phyloP scores from a whole-genome alignment of 2,888 invertebrate genomes.

The Anoplius nigerrimus region DNA sequence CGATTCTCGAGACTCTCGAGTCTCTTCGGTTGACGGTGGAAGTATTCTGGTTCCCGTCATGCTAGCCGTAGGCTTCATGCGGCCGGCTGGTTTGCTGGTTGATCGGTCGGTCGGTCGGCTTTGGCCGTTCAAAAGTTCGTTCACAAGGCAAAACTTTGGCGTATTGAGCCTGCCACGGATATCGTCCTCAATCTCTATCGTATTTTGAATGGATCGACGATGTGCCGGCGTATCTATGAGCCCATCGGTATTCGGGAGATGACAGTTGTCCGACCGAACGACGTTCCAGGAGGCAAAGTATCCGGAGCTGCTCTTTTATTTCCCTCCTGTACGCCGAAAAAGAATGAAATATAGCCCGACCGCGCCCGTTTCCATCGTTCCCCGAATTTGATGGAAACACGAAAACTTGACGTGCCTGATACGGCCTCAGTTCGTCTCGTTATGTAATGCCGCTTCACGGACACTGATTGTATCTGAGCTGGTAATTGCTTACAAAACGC shows the following conservation, averaged over 20 bases:
- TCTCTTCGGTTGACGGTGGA: slow-evolving; percentile 57
- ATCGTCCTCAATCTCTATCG: slow-evolving; percentile 28
- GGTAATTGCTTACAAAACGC: no score
- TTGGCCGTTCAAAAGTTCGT: slow-evolving; percentile 47
- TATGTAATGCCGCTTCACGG: not conserved
- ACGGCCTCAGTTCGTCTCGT: not conserved
- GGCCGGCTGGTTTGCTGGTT: slow-evolving; percentile 29
- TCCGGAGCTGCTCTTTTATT: not conserved
- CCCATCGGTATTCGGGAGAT: not conserved
- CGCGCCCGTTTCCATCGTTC: no score
- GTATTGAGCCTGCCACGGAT: slow-evolving; percentile 16
- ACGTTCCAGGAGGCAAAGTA: not conserved
- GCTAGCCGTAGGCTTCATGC: slow-evolving; percentile 69
- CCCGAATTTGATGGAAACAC: not conserved
- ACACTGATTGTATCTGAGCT: no score
- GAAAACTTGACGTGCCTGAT: not conserved
- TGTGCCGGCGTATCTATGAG: not conserved
- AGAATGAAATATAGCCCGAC: not conserved
- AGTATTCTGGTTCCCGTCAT: slow-evolving; percentile 69
- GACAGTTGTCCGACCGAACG: not conserved
- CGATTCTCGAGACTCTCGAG: slow-evolving; percentile 54
- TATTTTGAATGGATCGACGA: slow-evolving; percentile 57
- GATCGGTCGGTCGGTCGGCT: slow-evolving; percentile 34
- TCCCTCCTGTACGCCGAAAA: not conserved
- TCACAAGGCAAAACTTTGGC: slow-evolving; percentile 32